phyloP scores from a whole-genome alignment of 1,140 invertebrate species.

The Branchinecta lindahli region DNA sequence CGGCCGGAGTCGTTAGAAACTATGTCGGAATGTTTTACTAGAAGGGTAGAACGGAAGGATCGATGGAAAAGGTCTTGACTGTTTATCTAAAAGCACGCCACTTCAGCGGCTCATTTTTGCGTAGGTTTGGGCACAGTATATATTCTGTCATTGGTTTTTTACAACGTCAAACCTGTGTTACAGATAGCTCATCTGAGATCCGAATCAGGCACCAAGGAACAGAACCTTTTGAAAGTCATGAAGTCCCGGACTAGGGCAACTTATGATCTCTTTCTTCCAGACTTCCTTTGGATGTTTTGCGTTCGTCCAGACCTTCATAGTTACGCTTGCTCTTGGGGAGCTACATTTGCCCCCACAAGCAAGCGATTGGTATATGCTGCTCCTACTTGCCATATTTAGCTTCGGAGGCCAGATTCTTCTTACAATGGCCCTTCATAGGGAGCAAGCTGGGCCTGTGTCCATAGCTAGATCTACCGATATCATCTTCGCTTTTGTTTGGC shows the following conservation, averaged over 20 bases:
- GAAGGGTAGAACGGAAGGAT: no score
- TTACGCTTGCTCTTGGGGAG: constrained; percentile 54
- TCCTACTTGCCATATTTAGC: constrained; percentile 66
- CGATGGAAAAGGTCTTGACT: no score
- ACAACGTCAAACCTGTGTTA: no score
- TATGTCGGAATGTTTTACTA: no score
- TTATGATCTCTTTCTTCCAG: not conserved
- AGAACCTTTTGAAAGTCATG: no score
- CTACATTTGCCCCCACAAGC: constrained; percentile 62
- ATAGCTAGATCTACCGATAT: constrained; percentile 77
- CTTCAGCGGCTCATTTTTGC: no score
- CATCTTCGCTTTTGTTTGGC: constrained; percentile 81
- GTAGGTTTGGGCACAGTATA: no score
- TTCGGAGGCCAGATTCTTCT: constrained; percentile 73
- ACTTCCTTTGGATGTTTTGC: constrained; percentile 58
- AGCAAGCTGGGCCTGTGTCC: constrained; percentile 75
- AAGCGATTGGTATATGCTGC: constrained; percentile 56
- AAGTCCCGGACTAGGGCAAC: not conserved
- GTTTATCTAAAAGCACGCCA: no score
- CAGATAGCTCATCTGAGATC: no score
- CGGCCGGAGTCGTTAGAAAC: no score
- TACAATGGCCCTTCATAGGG: constrained; percentile 67
- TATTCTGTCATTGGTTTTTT: no score
- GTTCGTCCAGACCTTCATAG: constrained; percentile 55
- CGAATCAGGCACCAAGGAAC: no score